Evolutionary conservation across 1,140 invertebrate species (phyloP).

Genomic region (Apis florea): DNA sequence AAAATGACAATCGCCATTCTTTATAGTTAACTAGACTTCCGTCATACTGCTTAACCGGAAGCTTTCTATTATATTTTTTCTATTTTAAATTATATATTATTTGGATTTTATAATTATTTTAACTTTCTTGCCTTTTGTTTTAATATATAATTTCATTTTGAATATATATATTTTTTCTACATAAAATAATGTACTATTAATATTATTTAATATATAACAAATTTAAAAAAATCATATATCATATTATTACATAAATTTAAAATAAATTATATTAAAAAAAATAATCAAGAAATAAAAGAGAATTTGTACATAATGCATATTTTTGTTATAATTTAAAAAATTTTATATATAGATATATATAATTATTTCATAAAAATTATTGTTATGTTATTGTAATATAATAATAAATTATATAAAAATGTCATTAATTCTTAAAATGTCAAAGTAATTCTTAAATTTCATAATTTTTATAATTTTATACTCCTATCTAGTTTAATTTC

Average conservation of each 20-base stretch:
- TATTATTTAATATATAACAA: not conserved
- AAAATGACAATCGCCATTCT: slow-evolving; percentile 56
- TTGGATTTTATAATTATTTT: not conserved
- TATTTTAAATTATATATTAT: not conserved
- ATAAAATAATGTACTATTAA: not conserved
- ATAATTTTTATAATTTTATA: not conserved
- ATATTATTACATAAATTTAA: not conserved
- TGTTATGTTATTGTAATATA: not conserved
- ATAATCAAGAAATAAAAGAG: not conserved
- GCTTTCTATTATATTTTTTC: not conserved
- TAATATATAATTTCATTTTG: not conserved
- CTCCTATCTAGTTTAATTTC: not conserved
- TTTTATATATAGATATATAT: not conserved
- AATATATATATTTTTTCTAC: not conserved
- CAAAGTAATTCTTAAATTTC: not conserved
- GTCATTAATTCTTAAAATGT: not conserved
- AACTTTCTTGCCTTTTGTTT: not conserved
- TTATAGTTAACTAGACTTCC: slow-evolving; percentile 34
- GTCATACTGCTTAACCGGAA: slow-evolving; percentile 38
- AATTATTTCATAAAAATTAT: not conserved
- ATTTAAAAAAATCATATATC: not conserved
- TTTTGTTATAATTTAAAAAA: not conserved
- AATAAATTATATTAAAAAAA: not conserved
- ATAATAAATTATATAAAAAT: not conserved
- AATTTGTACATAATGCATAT: not conserved